These are phyloP conservation scores for Empidonax alnorum DNA, from an alignment of 2,113 vertebrate genomes.

Conservation along the genomic window DNA sequence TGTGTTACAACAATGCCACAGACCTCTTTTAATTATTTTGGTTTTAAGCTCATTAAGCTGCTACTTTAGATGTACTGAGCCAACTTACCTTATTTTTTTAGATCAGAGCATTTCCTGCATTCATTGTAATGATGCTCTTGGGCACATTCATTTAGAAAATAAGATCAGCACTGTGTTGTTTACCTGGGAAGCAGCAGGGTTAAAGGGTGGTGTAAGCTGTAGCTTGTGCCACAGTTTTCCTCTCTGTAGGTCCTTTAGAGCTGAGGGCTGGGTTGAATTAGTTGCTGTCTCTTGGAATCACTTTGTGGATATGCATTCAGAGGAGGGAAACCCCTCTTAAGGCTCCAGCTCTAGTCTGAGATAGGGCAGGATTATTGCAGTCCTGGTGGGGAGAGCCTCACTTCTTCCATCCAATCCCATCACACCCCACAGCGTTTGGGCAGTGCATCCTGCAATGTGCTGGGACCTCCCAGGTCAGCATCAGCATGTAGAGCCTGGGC, in stretches of 20 bases:
- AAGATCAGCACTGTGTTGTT: neutral
- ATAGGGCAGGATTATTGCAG: neutral
- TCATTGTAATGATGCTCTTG: neutral
- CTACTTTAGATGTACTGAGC: neutral
- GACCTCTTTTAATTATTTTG: conserved; percentile 9
- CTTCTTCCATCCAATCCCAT: neutral
- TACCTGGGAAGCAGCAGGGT: neutral
- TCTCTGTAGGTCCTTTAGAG: neutral
- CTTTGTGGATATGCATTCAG: neutral
- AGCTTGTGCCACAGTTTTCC: neutral
- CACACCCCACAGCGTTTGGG: rapidly evolving
- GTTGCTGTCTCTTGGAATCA: rapidly evolving
- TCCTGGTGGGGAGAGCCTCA: rapidly evolving
- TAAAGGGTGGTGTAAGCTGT: neutral
- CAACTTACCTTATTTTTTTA: neutral
- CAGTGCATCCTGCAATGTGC: neutral
- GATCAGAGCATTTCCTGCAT: neutral
- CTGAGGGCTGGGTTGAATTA: neutral
- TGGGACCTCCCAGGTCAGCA: rapidly evolving
- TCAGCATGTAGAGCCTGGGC: neutral
- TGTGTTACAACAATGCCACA: neutral
- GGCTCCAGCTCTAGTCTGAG: neutral
- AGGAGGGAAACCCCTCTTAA: neutral
- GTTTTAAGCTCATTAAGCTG: conserved; percentile 41
- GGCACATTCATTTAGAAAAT: neutral